A percentile compares a stretch with the other conserved stretches of the same genome.
Conservation (phyloP, 1,140 invertebrate species). For the Halictus rubicundus region DNA sequence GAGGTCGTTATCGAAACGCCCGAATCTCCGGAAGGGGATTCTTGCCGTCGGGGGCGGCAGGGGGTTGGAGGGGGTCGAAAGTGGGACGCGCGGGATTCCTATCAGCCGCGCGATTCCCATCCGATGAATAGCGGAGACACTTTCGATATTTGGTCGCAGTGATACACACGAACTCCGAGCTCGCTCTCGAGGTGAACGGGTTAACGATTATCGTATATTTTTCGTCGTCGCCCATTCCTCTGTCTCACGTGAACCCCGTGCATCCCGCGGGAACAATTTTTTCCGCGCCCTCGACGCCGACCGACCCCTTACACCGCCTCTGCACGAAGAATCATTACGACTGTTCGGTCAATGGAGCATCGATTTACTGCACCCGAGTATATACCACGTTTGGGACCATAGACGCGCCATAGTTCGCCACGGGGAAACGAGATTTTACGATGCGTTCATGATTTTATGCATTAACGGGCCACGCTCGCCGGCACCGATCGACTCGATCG, state of each 20-base stretch:
- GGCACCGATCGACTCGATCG: too few species aligned
- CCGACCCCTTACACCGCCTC: neutral
- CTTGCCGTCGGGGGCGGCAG: neutral
- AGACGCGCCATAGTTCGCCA: too few species aligned
- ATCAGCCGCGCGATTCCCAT: neutral
- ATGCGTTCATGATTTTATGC: too few species aligned
- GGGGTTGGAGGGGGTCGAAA: neutral
- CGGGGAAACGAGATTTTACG: too few species aligned
- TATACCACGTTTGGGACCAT: too few species aligned
- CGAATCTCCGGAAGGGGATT: neutral
- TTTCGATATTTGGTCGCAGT: constrained; percentile 28
- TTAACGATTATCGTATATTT: constrained; percentile 45
- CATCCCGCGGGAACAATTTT: constrained; percentile 37
- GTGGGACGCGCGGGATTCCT: constrained; percentile 13
- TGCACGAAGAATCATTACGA: constrained; percentile 30
- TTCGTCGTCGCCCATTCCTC: constrained; percentile 6
- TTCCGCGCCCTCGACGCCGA: neutral
- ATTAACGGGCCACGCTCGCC: too few species aligned
- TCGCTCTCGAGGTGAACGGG: neutral
- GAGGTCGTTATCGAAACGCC: constrained; percentile 7
- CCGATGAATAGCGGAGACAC: constrained; percentile 26
- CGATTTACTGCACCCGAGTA: constrained; percentile 22
- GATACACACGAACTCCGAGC: neutral
- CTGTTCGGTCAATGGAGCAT: constrained; percentile 32
- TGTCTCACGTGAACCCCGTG: constrained; percentile 17